A percentile compares a stretch with the other conserved stretches of the same genome.
Evolutionary conservation across 2,888 invertebrate genomes (phyloP).

Genomic region (Scaptomyza caliginosa): DNA sequence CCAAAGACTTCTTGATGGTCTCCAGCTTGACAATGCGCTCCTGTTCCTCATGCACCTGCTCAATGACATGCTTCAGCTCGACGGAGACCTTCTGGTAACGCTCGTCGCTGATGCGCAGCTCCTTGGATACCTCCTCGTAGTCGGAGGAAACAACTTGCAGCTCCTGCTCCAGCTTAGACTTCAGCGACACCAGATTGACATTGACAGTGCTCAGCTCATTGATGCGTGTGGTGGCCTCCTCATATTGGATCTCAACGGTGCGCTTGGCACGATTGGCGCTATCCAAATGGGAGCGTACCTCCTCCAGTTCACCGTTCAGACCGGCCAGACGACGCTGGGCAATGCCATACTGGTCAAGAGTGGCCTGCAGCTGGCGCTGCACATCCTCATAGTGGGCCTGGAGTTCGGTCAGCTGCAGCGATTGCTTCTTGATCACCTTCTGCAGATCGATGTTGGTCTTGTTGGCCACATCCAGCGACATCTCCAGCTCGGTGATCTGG

Average conservation of each 20-base stretch:
- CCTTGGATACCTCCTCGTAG: conserved; percentile 99
- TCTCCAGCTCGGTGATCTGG: conserved; percentile 97
- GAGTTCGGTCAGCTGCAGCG: conserved; percentile 94
- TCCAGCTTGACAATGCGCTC: conserved; percentile 98
- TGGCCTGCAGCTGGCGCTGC: conserved; percentile 97
- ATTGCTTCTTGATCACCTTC: conserved; percentile 98
- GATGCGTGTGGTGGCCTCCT: conserved; percentile 95
- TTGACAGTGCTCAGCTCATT: conserved; percentile 97
- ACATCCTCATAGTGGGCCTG: conserved; percentile 98
- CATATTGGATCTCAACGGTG: conserved; percentile 93
- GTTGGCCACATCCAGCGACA: conserved; percentile 98
- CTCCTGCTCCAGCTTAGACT: conserved; percentile 98
- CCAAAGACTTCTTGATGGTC: conserved; percentile 98
- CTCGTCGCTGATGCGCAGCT: conserved; percentile 96
- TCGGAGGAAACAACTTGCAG: conserved; percentile 95
- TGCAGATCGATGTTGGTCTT: conserved; percentile 98
- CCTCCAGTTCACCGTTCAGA: conserved; percentile 97
- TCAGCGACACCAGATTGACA: conserved; percentile 96
- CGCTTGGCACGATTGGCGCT: conserved; percentile 96
- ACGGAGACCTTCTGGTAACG: conserved; percentile 96
- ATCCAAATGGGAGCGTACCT: conserved; percentile 96
- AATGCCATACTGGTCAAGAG: conserved; percentile 95
- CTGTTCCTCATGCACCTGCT: conserved; percentile 97
- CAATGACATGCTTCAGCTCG: conserved; percentile 97
- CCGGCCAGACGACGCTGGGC: conserved; percentile 95